Evolutionary conservation across 2,113 vertebrate species (phyloP).

Genomic region (Smithornis capensis): DNA sequence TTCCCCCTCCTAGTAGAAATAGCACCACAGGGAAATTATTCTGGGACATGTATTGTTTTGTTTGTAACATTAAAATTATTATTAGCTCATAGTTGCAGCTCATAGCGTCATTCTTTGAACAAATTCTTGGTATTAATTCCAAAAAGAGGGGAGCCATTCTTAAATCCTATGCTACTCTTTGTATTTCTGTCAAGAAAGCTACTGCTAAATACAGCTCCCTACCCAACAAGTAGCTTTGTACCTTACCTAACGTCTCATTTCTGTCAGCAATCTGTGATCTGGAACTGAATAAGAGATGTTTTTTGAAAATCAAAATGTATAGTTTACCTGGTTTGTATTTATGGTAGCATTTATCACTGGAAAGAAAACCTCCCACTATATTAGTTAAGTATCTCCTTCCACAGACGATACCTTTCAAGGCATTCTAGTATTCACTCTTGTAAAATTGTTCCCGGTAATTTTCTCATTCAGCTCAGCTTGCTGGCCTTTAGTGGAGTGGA

Average conservation of each 20-base stretch:
- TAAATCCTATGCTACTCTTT: background rate
- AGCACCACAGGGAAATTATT: background rate
- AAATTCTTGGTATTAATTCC: background rate
- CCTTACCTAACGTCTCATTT: background rate
- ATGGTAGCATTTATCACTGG: background rate
- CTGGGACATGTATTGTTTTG: background rate
- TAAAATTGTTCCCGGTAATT: background rate
- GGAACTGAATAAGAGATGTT: background rate
- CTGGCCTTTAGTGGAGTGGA: background rate
- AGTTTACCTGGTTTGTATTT: background rate
- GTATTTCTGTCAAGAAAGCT: background rate
- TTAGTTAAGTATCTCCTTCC: background rate
- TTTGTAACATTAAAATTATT: background rate
- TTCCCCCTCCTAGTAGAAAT: background rate
- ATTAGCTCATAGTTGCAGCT: background rate
- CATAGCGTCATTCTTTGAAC: background rate
- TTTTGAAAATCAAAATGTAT: background rate
- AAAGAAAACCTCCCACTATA: background rate
- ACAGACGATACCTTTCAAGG: background rate
- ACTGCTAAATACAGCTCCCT: background rate
- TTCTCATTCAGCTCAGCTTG: background rate
- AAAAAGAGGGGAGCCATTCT: background rate
- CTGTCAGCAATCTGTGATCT: background rate
- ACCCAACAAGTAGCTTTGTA: background rate
- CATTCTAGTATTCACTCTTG: background rate